These are phyloP conservation scores for Hoplostethus atlanticus DNA, from an alignment of 2,797 vertebrate species.

Conservation along the genomic window DNA sequence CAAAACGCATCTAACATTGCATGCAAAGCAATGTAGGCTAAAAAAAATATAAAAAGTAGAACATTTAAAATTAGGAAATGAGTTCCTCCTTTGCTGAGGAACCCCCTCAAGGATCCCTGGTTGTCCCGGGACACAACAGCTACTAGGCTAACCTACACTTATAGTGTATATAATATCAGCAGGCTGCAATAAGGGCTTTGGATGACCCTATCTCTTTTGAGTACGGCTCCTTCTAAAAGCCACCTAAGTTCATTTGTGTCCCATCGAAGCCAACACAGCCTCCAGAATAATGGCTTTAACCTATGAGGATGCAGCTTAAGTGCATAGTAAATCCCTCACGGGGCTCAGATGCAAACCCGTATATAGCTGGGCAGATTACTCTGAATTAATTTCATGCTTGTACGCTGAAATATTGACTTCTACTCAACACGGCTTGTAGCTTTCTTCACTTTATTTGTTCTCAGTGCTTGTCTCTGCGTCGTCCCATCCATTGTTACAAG, in stretches of 20 bases:
- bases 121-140: too few species aligned
- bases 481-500: slow-evolving; percentile 19
- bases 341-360: neutral
- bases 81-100: too few species aligned
- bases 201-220: neutral
- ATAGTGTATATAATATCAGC: neutral
- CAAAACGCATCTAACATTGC: too few species aligned
- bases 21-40: too few species aligned
- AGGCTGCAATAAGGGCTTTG: neutral
- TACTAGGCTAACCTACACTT: too few species aligned
- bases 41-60: too few species aligned
- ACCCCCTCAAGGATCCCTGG: too few species aligned
- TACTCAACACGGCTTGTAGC: neutral
- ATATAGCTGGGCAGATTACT: slow-evolving; percentile 23
- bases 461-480: neutral
- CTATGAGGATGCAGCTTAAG: neutral
- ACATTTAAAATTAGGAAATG: too few species aligned
- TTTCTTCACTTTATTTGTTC: slow-evolving; percentile 28
- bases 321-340: neutral
- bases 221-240: neutral
- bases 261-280: neutral
- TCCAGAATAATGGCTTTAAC: slow-evolving; percentile 5
- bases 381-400: slow-evolving; percentile 29
- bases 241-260: slow-evolving; percentile 3
- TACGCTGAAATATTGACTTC: slow-evolving; percentile 27